Evolutionary conservation across 2,797 vertebrate species (phyloP).

Genomic region (Propithecus deckenii): DNA sequence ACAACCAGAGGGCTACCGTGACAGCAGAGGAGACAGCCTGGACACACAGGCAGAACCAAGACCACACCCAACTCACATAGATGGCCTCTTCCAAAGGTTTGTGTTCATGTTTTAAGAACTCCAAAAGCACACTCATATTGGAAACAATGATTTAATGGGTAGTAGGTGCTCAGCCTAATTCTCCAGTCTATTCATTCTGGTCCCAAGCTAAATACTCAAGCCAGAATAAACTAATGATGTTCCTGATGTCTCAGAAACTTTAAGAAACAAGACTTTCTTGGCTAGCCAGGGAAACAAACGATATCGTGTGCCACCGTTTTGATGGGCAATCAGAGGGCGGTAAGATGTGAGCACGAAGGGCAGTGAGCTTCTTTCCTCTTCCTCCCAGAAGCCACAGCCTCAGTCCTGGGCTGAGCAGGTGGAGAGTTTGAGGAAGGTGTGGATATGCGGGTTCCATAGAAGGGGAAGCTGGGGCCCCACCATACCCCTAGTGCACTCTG

Average conservation of each 20-base stretch:
- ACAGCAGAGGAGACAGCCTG: background rate
- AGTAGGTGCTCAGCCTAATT: background rate
- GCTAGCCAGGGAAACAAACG: background rate
- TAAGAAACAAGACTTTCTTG: background rate
- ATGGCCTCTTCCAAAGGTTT: background rate
- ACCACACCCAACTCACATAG: background rate
- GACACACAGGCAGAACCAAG: background rate
- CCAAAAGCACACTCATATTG: background rate
- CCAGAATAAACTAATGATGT: slow-evolving; percentile 11
- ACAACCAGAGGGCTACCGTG: background rate
- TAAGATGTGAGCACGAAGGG: too few relatives aligned
- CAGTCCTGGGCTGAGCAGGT: background rate
- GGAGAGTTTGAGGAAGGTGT: background rate
- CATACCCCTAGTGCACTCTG: background rate
- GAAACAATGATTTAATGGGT: background rate
- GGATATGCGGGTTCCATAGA: background rate
- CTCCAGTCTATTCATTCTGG: background rate
- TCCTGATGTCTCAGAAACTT: background rate
- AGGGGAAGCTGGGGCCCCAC: background rate
- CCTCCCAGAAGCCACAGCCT: background rate
- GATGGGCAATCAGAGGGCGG: background rate
- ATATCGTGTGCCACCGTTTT: background rate
- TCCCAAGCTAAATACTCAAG: background rate
- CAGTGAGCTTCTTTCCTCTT: background rate
- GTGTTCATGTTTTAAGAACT: background rate